phyloP scores from a whole-genome alignment of 2,113 vertebrate genomes.

The Nicator chloris region DNA sequence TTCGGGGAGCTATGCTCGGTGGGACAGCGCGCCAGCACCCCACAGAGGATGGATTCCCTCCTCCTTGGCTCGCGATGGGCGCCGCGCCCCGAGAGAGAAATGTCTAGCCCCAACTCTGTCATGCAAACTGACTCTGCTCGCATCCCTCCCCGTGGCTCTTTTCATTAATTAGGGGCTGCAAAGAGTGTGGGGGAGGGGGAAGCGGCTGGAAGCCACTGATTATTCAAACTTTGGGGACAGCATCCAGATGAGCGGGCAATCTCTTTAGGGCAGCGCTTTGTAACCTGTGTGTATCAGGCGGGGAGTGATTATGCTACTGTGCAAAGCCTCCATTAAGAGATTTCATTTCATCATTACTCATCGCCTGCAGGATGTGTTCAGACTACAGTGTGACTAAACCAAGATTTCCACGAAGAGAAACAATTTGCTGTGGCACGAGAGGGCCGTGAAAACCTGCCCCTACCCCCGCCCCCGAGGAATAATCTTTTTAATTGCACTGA shows the following conservation, averaged over 20 bases:
- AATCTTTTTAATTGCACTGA: not conserved
- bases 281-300: not conserved
- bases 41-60: not conserved
- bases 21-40: not conserved
- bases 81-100: not conserved
- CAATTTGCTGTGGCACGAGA: not conserved
- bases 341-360: not conserved
- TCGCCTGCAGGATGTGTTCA: not conserved
- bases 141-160: conserved; percentile 7
- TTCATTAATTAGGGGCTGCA: conserved; percentile 23
- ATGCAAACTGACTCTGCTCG: not conserved
- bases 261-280: not conserved
- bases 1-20: not conserved
- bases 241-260: not conserved
- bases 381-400: not conserved
- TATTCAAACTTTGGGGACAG: conserved; percentile 33
- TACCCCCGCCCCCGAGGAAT: not conserved
- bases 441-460: not conserved
- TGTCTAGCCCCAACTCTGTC: not conserved
- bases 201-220: conserved; percentile 9
- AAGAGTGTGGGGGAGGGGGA: not conserved
- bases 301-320: not conserved
- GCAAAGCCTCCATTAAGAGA: not conserved
- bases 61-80: not conserved
- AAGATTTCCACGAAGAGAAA: not conserved